Conservation (phyloP, 2,888 invertebrate genomes). For the Orchesellides sinensis region DNA sequence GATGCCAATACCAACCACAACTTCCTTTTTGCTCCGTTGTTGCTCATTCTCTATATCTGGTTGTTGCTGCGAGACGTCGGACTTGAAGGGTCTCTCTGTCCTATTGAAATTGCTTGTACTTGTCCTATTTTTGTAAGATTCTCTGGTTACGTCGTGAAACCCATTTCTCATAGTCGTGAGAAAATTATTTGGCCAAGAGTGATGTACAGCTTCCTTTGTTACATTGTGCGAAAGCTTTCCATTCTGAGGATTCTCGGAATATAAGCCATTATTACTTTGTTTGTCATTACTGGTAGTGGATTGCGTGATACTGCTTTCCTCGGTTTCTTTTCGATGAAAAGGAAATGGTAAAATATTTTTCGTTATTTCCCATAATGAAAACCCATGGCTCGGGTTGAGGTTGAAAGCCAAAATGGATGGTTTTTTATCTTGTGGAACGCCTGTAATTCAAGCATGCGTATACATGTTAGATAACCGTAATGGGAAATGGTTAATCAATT, state of each 20-base stretch:
- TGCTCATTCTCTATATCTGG: neutral
- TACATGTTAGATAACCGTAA: too few species aligned
- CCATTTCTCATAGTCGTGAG: conserved; percentile 19
- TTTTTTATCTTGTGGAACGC: too few species aligned
- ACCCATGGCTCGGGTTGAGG: too few species aligned
- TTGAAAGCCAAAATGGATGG: too few species aligned
- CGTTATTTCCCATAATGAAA: conserved; percentile 13
- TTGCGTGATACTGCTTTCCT: neutral
- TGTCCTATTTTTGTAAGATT: neutral
- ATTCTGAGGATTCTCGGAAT: neutral
- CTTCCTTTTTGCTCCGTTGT: conserved; percentile 28
- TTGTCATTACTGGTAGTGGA: neutral
- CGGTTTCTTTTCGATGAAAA: neutral
- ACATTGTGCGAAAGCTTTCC: neutral
- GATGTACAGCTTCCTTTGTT: neutral
- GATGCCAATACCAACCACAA: neutral
- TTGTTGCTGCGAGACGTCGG: neutral
- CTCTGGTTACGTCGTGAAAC: neutral
- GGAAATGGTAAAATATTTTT: neutral
- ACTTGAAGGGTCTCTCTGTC: neutral
- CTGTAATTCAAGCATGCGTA: too few species aligned
- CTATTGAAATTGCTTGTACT: neutral
- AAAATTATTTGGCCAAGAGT: conserved; percentile 6
- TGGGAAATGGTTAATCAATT: too few species aligned
- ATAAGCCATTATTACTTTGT: neutral